Evolutionary conservation across 2,888 invertebrate species (phyloP).

Genomic region (Diaphora mendica): DNA sequence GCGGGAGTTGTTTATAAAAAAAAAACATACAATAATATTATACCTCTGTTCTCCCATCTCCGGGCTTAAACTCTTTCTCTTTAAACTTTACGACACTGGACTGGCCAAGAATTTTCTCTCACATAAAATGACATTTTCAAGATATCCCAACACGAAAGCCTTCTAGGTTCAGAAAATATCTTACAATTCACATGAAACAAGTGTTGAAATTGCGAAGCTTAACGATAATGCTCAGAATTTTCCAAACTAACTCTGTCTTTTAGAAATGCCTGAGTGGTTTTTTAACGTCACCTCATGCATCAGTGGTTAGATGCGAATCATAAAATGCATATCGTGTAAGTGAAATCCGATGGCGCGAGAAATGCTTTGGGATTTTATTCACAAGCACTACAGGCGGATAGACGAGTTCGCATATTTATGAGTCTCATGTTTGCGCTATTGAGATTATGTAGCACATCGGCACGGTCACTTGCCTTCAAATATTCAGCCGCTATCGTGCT

Average conservation of each 20-base stretch:
- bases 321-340: constrained; percentile 68
- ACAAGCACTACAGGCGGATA: constrained; percentile 44
- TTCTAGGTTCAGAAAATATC: constrained; percentile 42
- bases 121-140: constrained; percentile 37
- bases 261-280: constrained; percentile 23
- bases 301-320: constrained; percentile 34
- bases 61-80: no score
- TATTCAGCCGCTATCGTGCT: constrained; percentile 42
- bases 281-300: constrained; percentile 33
- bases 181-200: constrained; percentile 38
- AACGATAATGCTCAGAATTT: constrained; percentile 27
- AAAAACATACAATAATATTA: no score
- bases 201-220: constrained; percentile 28
- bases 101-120: constrained; percentile 33
- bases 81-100: neutral
- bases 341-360: constrained; percentile 66
- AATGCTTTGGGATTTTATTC: constrained; percentile 66
- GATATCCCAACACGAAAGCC: constrained; percentile 32
- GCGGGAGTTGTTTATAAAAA: no score
- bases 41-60: no score
- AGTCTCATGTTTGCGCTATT: constrained; percentile 53
- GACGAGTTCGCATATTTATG: constrained; percentile 60
- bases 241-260: constrained; percentile 18
- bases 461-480: constrained; percentile 50
- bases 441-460: constrained; percentile 45